These are phyloP conservation scores for Drosophila stalkeri DNA, from an alignment of 2,888 invertebrate species.

Conservation along the genomic window DNA sequence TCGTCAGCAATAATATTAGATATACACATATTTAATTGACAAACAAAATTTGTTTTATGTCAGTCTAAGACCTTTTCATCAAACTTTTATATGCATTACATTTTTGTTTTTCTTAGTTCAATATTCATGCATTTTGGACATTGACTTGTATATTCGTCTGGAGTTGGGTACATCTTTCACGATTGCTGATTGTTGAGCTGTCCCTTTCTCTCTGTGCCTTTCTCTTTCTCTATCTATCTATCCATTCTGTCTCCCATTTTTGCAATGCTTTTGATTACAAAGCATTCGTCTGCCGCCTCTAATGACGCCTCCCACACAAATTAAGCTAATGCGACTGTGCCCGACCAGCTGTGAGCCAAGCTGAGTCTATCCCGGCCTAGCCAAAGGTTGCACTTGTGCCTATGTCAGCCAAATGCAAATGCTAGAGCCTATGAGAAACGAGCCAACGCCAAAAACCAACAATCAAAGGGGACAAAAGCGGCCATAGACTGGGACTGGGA, in stretches of 20 bases:
- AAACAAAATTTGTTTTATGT: too few species aligned
- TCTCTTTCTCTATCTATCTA: slow-evolving; percentile 18
- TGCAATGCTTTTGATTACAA: slow-evolving; percentile 64
- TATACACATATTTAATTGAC: too few species aligned
- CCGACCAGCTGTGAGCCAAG: slow-evolving; percentile 30
- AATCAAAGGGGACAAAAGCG: slow-evolving; percentile 52
- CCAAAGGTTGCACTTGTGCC: slow-evolving; percentile 70
- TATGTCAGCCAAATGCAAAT: slow-evolving; percentile 61
- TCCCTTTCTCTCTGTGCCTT: slow-evolving; percentile 15
- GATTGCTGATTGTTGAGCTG: slow-evolving; percentile 51
- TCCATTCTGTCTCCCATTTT: neutral
- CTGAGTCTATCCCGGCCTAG: neutral
- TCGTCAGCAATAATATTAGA: too few species aligned
- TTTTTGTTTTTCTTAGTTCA: neutral
- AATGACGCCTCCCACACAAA: slow-evolving; percentile 76
- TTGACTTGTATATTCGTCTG: slow-evolving; percentile 32
- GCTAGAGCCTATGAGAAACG: slow-evolving; percentile 57
- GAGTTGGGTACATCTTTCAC: slow-evolving; percentile 52
- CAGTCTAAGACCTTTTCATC: neutral
- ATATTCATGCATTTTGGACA: slow-evolving; percentile 5
- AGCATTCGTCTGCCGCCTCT: slow-evolving; percentile 51
- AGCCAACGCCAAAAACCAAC: slow-evolving; percentile 66
- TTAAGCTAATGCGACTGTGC: slow-evolving; percentile 72
- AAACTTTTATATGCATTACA: slow-evolving; percentile 1
- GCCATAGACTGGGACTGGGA: neutral